Base-by-base conservation (phyloP, 2,888 invertebrate genomes). In the Polydrusus pterygomalis region DNA sequence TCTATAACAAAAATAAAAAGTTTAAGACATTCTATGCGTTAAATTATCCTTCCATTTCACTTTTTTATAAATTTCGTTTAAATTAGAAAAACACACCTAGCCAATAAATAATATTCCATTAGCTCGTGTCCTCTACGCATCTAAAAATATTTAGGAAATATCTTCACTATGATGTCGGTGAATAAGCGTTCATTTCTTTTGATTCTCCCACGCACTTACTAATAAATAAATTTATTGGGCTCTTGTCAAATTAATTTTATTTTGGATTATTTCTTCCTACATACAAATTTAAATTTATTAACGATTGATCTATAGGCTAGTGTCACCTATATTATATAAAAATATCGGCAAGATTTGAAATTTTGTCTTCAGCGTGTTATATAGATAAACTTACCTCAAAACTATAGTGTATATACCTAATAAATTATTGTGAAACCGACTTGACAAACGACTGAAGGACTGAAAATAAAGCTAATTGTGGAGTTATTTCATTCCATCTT, bases 21-120 rank as follows among this genome's bases (percentile, higher is more conserved):
- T n/a, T n/a, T n/a, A n/a, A n/a, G n/a, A n/a, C n/a, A n/a, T n/a
- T n/a, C n/a, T n/a, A n/a, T n/a, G n/a, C n/a, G 25, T 25, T 25
- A 25, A 25, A 25, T 3, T 25, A 5, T 25, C 1, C 5, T 3
- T 25, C 5, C 1, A 34, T 7, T 34, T 8, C 8, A 7, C 10
- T 8, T 34, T 54, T 54, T 25, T 25, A n/a, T n/a, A 10, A 13
- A 25, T 11, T 13, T 25, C n/a, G n/a, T 54, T 54, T 13, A 25
- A 45, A 64, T 20, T 65, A n/a, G 34, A 34, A 45, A 65, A 65
- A 64, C 65, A 45, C 63, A 45, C 63, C 63, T 47, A 20, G 11
- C 13, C 13, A n/a, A 63, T 63, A 63, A 63, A 63, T 63, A 63
- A 45, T 43, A 63, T 45, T 43, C 9, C 45, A 47, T 63, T 63